Evolutionary conservation across 2,888 invertebrate species (phyloP), one percentile per base, ranked within the genome.

Genomic region (Lycaena phlaeas): DNA sequence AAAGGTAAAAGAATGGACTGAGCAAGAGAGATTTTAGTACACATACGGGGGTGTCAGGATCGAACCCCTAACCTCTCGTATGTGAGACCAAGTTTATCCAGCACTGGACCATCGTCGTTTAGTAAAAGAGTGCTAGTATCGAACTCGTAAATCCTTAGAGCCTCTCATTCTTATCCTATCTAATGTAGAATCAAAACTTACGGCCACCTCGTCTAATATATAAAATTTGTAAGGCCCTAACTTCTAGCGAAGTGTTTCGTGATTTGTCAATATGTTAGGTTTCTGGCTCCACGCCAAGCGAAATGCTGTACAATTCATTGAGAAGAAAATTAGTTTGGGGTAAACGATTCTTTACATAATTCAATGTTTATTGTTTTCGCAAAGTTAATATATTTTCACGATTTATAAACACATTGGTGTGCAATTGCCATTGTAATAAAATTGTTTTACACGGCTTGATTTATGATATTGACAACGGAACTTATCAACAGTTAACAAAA

Each of bases 161-260:
- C 30, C 14, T 30, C n/a, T n/a, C n/a, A n/a, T 30, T 30, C 30
- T 30, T 15, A 30, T 14, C 30, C 30, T 30, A 30, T 30, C 30
- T 15, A 15, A 30, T 30, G 14, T 30, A n/a, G 15, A 30, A 6
- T 30, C 30, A 15, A n/a, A 30, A 30, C 15, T 30, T 30, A 30
- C 15, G 30, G 15, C n/a, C n/a, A n/a, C n/a, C n/a, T n/a, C n/a
- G n/a, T n/a, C n/a, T n/a, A n/a, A n/a, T n/a, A n/a, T n/a, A n/a
- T n/a, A n/a, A n/a, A n/a, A n/a, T n/a, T n/a, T n/a, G n/a, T n/a
- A n/a, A n/a, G n/a, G n/a, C n/a, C n/a, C n/a, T n/a, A n/a, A n/a
- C n/a, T n/a, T n/a, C n/a, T n/a, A n/a, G n/a, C n/a, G 29, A 15
- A 30, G 30, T 30, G 15, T 30, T 15, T 10, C 15, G 15, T 15